phyloP scores from a whole-genome alignment of 1,140 invertebrate species.

The Ostrea denselamellosa region DNA sequence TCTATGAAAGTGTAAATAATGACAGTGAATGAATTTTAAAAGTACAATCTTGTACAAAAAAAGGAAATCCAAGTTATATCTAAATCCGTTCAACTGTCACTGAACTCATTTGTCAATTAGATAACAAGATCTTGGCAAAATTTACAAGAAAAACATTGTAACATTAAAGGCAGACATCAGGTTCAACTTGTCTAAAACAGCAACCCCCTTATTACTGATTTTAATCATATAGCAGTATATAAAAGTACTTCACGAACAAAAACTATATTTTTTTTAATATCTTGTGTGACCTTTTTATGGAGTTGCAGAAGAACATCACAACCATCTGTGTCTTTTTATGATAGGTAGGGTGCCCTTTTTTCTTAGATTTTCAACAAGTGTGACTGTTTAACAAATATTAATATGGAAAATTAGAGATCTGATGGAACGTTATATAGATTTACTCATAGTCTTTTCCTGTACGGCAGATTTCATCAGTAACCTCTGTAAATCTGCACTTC shows the following conservation, averaged over 20 bases:
- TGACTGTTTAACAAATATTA: too few relatives aligned
- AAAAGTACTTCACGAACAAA: not conserved
- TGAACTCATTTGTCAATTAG: conserved; percentile 5
- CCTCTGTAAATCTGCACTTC: not conserved
- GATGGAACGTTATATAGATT: too few relatives aligned
- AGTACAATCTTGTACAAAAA: not conserved
- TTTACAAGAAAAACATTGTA: conserved; percentile 36
- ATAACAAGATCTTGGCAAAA: conserved; percentile 20
- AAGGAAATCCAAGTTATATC: not conserved
- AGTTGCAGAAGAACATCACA: not conserved
- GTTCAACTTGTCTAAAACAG: not conserved
- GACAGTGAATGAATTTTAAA: not conserved
- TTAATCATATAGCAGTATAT: not conserved
- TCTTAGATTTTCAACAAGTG: too few relatives aligned
- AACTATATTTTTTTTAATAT: not conserved
- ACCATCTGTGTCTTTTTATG: not conserved
- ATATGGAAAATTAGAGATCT: too few relatives aligned
- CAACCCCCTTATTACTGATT: not conserved
- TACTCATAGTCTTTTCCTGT: too few relatives aligned
- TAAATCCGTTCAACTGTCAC: not conserved
- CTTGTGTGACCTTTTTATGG: not conserved
- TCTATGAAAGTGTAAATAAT: not conserved
- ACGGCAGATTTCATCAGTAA: too few relatives aligned
- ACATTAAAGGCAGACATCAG: not conserved
- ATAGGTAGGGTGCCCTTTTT: not conserved